These are phyloP conservation scores for Baronia brevicornis DNA, from an alignment of 2,888 invertebrate species.

Conservation along the genomic window DNA sequence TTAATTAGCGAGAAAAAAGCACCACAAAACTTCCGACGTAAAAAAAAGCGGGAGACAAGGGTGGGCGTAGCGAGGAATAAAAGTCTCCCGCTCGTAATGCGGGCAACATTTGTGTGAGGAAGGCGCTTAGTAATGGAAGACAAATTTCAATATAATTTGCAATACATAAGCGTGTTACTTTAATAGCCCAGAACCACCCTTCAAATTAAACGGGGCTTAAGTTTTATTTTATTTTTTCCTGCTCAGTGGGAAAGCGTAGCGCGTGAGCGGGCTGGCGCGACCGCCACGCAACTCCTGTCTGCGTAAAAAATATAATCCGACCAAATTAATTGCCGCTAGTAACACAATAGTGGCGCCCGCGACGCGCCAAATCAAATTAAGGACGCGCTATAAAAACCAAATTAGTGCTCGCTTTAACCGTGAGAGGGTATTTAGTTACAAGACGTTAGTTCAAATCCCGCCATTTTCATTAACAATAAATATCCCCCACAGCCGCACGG, in stretches of 20 bases:
- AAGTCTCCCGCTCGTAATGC: constrained; percentile 72
- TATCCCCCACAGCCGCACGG: constrained; percentile 70
- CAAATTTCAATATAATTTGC: constrained; percentile 77
- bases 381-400: constrained; percentile 76
- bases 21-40: constrained; percentile 70
- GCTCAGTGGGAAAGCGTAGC: constrained; percentile 53
- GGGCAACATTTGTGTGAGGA: constrained; percentile 76
- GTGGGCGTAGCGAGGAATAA: constrained; percentile 69
- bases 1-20: constrained; percentile 73
- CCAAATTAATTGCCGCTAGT: constrained; percentile 74
- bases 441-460: constrained; percentile 76
- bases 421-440: constrained; percentile 76
- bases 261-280: constrained; percentile 37
- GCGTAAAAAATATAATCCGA: constrained; percentile 73
- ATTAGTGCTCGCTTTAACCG: constrained; percentile 76
- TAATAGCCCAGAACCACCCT: constrained; percentile 77
- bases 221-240: constrained; percentile 75
- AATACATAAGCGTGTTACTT: constrained; percentile 78
- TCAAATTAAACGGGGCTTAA: constrained; percentile 77
- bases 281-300: constrained; percentile 32
- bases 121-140: constrained; percentile 75
- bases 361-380: constrained; percentile 77
- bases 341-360: constrained; percentile 69
- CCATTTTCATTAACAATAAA: constrained; percentile 77
- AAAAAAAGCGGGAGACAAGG: constrained; percentile 72